A percentile compares a stretch with the other conserved stretches of the same genome.
Conservation (phyloP, 2,797 vertebrate species). For the Gambelia wislizenii region DNA sequence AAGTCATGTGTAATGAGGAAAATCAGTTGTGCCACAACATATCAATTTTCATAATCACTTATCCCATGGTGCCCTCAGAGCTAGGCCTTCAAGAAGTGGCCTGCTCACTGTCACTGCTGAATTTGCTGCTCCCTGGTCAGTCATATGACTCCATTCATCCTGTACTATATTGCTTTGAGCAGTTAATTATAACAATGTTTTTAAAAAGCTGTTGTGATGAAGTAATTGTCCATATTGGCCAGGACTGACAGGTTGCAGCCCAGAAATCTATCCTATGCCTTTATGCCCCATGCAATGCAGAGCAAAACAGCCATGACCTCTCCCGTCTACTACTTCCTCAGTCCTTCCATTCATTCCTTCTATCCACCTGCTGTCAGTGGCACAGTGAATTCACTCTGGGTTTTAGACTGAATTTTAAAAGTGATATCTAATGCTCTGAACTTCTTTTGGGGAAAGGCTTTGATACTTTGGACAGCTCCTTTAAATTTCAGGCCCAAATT, state of each 20-base stretch:
- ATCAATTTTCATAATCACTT: no score
- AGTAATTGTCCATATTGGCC: neutral
- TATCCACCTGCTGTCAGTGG: neutral
- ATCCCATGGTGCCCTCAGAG: no score
- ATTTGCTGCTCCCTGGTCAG: neutral
- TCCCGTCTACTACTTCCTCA: neutral
- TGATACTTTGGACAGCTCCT: no score
- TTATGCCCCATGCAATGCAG: neutral
- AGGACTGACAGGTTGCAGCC: neutral
- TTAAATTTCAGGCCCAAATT: no score
- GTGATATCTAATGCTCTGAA: no score
- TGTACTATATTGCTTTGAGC: neutral
- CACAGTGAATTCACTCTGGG: neutral
- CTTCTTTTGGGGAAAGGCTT: no score
- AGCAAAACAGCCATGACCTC: neutral
- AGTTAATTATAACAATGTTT: neutral
- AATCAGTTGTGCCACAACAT: no score
- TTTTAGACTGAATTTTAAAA: no score
- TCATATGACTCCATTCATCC: neutral
- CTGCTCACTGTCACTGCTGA: no score
- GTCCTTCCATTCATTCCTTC: neutral
- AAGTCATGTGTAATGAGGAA: no score
- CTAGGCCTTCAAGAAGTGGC: no score
- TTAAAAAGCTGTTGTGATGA: neutral
- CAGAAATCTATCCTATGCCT: neutral